Evolutionary conservation across 1,140 invertebrate species (phyloP).

Genomic region (Calliopsis andreniformis): DNA sequence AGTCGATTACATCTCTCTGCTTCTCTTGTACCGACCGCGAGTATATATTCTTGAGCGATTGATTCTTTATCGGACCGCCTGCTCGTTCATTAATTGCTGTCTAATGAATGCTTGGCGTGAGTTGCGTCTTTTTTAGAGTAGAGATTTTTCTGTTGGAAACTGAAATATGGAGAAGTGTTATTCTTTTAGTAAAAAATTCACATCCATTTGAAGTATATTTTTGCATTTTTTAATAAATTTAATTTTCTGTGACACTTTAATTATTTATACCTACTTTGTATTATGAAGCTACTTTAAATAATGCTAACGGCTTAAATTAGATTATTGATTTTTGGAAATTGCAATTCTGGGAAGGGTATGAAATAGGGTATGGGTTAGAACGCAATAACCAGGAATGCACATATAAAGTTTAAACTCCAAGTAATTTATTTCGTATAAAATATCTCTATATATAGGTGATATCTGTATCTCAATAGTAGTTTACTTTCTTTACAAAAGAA

Average conservation of each 20-base stretch:
- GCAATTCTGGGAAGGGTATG: no score
- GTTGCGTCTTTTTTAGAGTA: no score
- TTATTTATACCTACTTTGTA: no score
- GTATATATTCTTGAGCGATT: conserved; percentile 19
- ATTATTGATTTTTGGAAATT: no score
- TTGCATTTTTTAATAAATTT: no score
- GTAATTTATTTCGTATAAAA: conserved; percentile 80
- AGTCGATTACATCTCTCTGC: conserved; percentile 29
- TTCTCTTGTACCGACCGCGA: neutral
- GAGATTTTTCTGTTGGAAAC: no score
- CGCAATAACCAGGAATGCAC: neutral
- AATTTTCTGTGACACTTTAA: no score
- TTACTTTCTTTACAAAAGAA: conserved; percentile 75
- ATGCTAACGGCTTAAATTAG: no score
- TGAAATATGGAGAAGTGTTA: no score
- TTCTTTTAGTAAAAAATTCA: no score
- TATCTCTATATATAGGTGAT: conserved; percentile 77
- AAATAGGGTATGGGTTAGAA: neutral
- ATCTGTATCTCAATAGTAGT: conserved; percentile 71
- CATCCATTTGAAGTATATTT: no score
- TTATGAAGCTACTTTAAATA: no score
- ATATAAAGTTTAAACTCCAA: conserved; percentile 63
- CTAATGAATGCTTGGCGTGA: neutral
- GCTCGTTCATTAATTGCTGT: neutral
- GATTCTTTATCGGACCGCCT: conserved; percentile 12